Percentiles rank a stretch among this genome's conserved stretches.
phyloP scores from a whole-genome alignment of 1,140 invertebrate genomes.

The Centruroides sculpturatus region DNA sequence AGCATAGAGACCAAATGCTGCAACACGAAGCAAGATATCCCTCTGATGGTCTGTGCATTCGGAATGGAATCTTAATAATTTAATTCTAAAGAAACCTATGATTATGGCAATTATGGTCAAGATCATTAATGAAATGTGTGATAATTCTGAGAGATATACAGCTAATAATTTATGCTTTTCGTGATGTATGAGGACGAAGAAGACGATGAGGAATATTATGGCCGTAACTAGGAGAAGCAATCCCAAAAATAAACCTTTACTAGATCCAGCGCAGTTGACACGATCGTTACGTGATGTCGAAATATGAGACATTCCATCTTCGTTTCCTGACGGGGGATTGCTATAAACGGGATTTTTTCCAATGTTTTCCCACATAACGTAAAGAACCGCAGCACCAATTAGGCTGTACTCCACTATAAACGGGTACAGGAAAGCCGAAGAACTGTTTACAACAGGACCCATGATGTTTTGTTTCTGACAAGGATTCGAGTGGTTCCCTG shows the following conservation, averaged over 20 bases:
- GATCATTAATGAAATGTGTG: conserved; percentile 72
- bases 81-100: conserved; percentile 61
- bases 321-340: background rate
- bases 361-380: conserved; percentile 94
- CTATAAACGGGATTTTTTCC: conserved; percentile 15
- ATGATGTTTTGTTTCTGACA: conserved; percentile 22
- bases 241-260: conserved; percentile 76
- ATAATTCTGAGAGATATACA: conserved; percentile 80
- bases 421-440: conserved; percentile 82
- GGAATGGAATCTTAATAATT: conserved; percentile 49
- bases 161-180: conserved; percentile 39
- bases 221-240: conserved; percentile 71
- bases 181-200: conserved; percentile 73
- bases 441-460: conserved; percentile 58
- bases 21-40: conserved; percentile 76
- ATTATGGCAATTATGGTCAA: conserved; percentile 76
- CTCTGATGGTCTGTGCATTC: conserved; percentile 40
- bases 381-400: conserved; percentile 90
- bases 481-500: conserved; percentile 53
- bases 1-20: conserved; percentile 77
- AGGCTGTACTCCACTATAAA: conserved; percentile 94
- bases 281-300: conserved; percentile 10
- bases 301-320: conserved; percentile 8
- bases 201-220: conserved; percentile 78
- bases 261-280: conserved; percentile 68